Evolutionary conservation across 2,888 invertebrate species (phyloP), one percentile per base, ranked within the genome.

Genomic region (Bhutanitis thaidina): DNA sequence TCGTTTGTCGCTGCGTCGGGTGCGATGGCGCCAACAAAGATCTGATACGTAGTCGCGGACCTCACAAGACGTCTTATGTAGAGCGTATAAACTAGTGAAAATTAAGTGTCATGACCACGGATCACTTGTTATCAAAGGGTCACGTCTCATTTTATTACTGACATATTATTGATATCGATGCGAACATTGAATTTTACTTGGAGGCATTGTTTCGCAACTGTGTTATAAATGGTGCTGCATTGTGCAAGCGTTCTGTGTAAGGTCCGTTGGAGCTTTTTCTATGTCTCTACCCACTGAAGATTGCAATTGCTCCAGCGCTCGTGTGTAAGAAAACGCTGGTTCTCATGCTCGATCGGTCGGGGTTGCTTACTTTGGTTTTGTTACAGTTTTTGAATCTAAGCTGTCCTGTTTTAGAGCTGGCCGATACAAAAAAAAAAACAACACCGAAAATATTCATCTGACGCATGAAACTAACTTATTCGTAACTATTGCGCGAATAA

Each of bases 1-100:
- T 59, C 58, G 68, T 69, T 68, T 64, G 71, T 67, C 65, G 60
- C 53, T 59, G 56, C 54, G 62, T 60, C 66, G 62, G 63, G 58
- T 60, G 55, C 59, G 58, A 55, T 72, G 84, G 83, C 84, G 82
- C 82, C 81, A 74, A 62, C 58, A 58, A 58, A 62, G 61, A 53
- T 45, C 60, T 52, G 77, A 74, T 75, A 74, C 39, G 43, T 43
- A 29, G 32, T 57, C 56, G 52, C 57, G 64, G 85, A 84, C 85
- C 85, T 76, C 85, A 86, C 85, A 86, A 83, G 85, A 71, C 62
- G 85, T 61, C 62, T 58, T 73, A 80, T 80, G 73, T 85, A 74
- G 80, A 80, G 74, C 84, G 74, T 67, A 80, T 82, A 80, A 77
- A 83, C 75, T 81, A 80, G 80, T 82, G 86, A 86, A 87, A 87